phyloP scores from a whole-genome alignment of 2,797 vertebrate species.

The Spinus pinus region DNA sequence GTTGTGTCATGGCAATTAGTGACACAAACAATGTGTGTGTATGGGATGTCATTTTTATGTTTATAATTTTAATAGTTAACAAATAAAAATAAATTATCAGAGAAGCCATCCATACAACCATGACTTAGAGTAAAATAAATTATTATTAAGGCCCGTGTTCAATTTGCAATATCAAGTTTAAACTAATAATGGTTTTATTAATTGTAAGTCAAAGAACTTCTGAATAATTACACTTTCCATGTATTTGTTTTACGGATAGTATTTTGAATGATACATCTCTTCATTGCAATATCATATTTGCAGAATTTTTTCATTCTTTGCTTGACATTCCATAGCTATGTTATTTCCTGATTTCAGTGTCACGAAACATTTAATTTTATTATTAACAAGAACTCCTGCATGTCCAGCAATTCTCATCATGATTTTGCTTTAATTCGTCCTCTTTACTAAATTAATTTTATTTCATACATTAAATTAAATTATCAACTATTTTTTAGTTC shows the following conservation, averaged over 20 bases:
- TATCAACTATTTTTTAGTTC: neutral
- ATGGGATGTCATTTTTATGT: neutral
- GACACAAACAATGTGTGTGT: rapidly evolving
- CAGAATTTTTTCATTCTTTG: neutral
- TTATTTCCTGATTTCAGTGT: neutral
- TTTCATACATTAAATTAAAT: neutral
- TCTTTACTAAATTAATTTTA: neutral
- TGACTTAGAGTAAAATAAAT: neutral
- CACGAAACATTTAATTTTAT: neutral
- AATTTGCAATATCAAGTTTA: neutral
- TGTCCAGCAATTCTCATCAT: neutral
- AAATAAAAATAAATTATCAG: neutral
- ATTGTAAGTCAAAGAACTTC: neutral
- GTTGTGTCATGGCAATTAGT: neutral
- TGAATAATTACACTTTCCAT: neutral
- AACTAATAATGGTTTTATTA: neutral
- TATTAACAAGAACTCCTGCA: neutral
- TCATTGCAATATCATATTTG: neutral
- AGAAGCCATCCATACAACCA: neutral
- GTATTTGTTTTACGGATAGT: neutral
- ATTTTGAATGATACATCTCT: neutral
- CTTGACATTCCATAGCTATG: neutral
- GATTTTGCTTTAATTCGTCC: neutral
- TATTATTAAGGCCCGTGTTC: neutral
- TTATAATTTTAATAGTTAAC: neutral